Evolutionary conservation across 2,113 vertebrate genomes (phyloP), one percentile per base, ranked within the genome.

Genomic region (Arothron firmamentum): DNA sequence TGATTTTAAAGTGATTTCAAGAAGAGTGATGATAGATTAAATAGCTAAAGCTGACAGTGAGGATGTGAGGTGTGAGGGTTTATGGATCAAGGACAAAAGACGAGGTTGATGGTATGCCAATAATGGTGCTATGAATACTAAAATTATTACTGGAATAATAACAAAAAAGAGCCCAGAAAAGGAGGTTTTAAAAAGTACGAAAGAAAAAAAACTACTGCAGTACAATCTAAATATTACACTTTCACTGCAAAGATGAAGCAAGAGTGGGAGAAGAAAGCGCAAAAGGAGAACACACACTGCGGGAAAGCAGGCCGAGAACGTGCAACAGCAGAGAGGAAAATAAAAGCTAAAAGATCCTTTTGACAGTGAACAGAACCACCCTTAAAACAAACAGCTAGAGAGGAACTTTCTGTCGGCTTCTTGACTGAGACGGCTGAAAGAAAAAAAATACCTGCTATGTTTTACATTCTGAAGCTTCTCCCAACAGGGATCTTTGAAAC

Each of bases 341-440:
- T 74, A 70, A 80, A 84, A 84, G 77, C 5, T 28, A 62, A 63
- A 72, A 54, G 21, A 78, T 66, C 73, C 57, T 56, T 19, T 45
- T 52, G 43, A 19, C 18, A 8, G 15, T 17, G 54, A 82, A 77
- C 50, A 77, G 52, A 61, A 63, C 25, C 61, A 74, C 80, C 74
- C 83, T 87, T 84, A 63, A 82, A 84, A 79, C 70, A 81, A 75
- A 80, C 78, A 60, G 75, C 79, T 52, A 43, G 48, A 72, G 60
- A 77, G 66, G 75, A 81, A 80, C 55, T 79, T 79, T 77, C 59
- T 62, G 67, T 84, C 58, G 62, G 62, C 75, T 82, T 78, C 70
- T 68, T 59, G 67, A 72, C 66, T 81, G 79, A 65, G 70, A 72
- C 75, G 46, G 78, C 65, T 68, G 67, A 75, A 78, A 79, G 67